These are phyloP conservation scores for Leptinotarsa tumamoca DNA, from an alignment of 2,888 invertebrate genomes.

Conservation along the genomic window DNA sequence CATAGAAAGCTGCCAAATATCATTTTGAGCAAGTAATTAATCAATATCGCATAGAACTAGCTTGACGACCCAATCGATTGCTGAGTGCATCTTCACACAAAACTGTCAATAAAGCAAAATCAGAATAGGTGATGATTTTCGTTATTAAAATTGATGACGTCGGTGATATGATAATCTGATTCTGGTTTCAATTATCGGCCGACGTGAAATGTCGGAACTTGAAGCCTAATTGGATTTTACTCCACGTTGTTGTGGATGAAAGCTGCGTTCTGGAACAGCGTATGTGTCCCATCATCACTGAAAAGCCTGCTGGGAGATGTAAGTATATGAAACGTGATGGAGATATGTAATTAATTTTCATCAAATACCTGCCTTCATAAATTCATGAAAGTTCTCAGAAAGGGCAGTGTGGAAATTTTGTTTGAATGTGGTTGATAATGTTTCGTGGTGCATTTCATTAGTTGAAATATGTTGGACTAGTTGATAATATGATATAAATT, in stretches of 20 bases:
- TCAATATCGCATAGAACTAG: background rate
- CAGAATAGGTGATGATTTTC: background rate
- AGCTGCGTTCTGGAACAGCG: background rate
- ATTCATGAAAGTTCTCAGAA: background rate
- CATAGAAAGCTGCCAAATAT: background rate
- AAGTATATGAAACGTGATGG: background rate
- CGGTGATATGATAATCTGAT: background rate
- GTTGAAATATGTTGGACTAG: too few relatives aligned
- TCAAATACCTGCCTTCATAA: background rate
- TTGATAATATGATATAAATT: too few relatives aligned
- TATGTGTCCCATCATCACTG: background rate
- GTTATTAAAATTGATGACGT: background rate
- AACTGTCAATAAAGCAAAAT: slow-evolving; percentile 1
- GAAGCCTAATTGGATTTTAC: slow-evolving; percentile 9
- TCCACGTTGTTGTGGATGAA: slow-evolving; percentile 1
- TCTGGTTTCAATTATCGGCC: slow-evolving; percentile 4
- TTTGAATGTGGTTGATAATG: too few relatives aligned
- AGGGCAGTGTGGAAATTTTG: too few relatives aligned
- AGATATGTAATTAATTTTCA: background rate
- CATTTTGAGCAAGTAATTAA: background rate
- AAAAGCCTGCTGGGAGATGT: background rate
- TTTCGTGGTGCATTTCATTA: too few relatives aligned
- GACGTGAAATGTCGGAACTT: slow-evolving; percentile 1
- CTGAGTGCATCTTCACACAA: background rate
- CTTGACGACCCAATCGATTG: background rate